A percentile compares a stretch with the other conserved stretches of the same genome.
Evolutionary conservation across 2,113 vertebrate species (phyloP).

Genomic region (Phoxinus phoxinus): DNA sequence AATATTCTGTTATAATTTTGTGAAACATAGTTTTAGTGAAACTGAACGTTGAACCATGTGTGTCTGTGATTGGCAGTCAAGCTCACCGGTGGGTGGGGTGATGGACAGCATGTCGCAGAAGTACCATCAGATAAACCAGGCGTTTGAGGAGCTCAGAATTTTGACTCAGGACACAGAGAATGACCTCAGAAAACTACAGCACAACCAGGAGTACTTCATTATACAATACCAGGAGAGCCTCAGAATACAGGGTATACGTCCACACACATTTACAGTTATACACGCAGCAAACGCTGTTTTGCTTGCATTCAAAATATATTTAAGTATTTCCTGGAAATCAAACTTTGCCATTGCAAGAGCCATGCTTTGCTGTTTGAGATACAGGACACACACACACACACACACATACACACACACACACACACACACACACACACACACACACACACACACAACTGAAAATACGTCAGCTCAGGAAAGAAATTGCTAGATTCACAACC

Average conservation of each 20-base stretch:
- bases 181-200: constrained; percentile 93
- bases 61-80: constrained; percentile 77
- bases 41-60: background rate
- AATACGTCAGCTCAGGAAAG: background rate
- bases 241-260: constrained; percentile 80
- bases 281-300: background rate
- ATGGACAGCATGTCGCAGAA: constrained; percentile 97
- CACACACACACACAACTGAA: background rate
- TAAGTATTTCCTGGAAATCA: background rate
- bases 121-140: constrained; percentile 97
- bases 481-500: background rate
- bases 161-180: constrained; percentile 93
- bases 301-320: background rate
- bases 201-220: constrained; percentile 98
- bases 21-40: background rate
- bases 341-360: background rate
- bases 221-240: constrained; percentile 99
- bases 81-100: constrained; percentile 84
- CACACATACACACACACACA: background rate
- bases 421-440: background rate
- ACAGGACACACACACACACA: background rate
- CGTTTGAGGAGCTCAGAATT: constrained; percentile 92
- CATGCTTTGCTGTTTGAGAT: too few relatives aligned
- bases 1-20: background rate
- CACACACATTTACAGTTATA: background rate